Evolutionary conservation across 2,797 vertebrate species (phyloP).

Genomic region (Silurus aristotelis): DNA sequence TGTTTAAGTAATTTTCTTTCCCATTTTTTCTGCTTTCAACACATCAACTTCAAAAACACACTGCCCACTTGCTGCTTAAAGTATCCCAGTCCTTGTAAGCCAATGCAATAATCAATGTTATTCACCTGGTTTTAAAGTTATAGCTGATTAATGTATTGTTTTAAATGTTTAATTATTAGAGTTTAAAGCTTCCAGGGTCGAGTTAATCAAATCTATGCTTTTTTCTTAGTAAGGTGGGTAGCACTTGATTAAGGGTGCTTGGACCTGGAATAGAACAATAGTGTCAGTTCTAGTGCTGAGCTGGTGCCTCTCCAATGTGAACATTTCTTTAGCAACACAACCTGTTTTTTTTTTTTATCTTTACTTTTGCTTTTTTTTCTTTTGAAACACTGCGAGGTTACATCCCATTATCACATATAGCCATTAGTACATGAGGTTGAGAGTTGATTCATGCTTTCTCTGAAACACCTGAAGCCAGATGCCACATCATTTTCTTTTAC

Average conservation of each 20-base stretch:
- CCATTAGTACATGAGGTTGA: neutral
- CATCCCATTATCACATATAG: constrained; percentile 1
- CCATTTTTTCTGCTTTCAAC: no score
- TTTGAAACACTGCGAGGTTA: neutral
- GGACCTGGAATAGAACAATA: neutral
- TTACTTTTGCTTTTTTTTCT: neutral
- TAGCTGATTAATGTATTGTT: neutral
- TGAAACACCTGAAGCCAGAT: neutral
- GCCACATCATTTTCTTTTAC: neutral
- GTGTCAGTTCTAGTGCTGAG: neutral
- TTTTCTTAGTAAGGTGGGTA: neutral
- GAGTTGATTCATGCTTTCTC: neutral
- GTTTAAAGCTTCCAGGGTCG: neutral
- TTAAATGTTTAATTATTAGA: neutral
- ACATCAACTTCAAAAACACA: no score
- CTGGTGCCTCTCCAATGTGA: neutral
- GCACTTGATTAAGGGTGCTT: neutral
- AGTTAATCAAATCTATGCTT: neutral
- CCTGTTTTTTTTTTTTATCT: neutral
- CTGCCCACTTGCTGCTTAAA: no score
- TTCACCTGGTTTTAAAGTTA: no score
- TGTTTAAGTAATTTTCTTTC: no score
- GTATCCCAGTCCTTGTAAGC: no score
- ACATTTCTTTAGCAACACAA: constrained; percentile 4
- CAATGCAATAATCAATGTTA: no score